Conservation (phyloP, 2,797 vertebrate genomes). For the Merluccius polli region DNA sequence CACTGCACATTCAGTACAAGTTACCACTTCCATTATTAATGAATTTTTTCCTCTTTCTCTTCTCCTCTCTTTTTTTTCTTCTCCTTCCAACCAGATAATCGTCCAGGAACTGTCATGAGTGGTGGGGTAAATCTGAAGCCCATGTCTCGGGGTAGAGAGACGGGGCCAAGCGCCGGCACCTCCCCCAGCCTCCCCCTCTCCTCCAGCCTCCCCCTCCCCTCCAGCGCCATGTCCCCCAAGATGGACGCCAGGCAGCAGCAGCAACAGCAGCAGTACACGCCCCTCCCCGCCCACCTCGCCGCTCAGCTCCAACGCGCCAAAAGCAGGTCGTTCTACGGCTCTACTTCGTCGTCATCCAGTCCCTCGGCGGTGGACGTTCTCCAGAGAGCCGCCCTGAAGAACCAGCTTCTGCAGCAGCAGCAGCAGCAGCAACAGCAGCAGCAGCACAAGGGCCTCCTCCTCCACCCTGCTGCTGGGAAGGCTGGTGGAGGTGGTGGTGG, state of each 20-base stretch:
- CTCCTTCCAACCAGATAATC: slow-evolving; percentile 35
- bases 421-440: too few relatives aligned
- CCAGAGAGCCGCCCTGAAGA: slow-evolving; percentile 60
- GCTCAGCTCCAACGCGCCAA: slow-evolving; percentile 43
- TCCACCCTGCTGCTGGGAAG: not conserved
- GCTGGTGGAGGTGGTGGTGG: not conserved
- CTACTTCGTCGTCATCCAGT: slow-evolving; percentile 10
- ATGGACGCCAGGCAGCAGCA: slow-evolving; percentile 53
- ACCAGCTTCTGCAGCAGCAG: slow-evolving; percentile 61
- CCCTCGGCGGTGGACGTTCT: slow-evolving; percentile 40
- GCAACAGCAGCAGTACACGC: slow-evolving; percentile 33
- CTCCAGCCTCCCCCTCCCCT: slow-evolving; percentile 77
- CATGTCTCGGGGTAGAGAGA: slow-evolving; percentile 62
- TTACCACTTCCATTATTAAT: not conserved
- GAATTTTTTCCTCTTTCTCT: not conserved
- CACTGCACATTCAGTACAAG: not conserved
- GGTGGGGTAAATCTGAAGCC: slow-evolving; percentile 74
- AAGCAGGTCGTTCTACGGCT: slow-evolving; percentile 33
- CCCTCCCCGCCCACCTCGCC: slow-evolving; percentile 32
- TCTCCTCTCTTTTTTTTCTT: not conserved
- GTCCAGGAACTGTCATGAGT: slow-evolving; percentile 65
- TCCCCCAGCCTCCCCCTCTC: not conserved
- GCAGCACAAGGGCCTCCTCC: not conserved
- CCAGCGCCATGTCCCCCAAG: slow-evolving; percentile 59
- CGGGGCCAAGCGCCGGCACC: slow-evolving; percentile 64